phyloP scores from a whole-genome alignment of 1,140 invertebrate species.

The Ips nitidus region DNA sequence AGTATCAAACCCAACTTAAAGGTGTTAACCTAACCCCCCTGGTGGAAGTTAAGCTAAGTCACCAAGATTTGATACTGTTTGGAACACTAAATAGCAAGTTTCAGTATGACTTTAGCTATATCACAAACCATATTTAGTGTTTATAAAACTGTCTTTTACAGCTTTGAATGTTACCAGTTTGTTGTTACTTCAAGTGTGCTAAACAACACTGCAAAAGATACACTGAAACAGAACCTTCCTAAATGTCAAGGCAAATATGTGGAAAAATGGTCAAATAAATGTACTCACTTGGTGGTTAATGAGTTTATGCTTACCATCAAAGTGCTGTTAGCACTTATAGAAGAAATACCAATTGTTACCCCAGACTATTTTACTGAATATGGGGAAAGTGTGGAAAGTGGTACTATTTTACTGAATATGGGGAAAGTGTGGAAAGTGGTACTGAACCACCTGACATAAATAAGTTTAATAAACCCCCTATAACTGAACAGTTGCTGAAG shows the following conservation, averaged over 20 bases:
- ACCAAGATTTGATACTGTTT: conserved; percentile 57
- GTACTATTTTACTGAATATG: conserved; percentile 62
- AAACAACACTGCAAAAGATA: conserved; percentile 49
- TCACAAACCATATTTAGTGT: neutral
- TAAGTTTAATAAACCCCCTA: conserved; percentile 35
- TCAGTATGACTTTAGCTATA: conserved; percentile 24
- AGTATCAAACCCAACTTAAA: conserved; percentile 59
- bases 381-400: conserved; percentile 53
- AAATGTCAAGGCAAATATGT: conserved; percentile 54
- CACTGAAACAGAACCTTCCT: conserved; percentile 48
- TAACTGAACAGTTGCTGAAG: conserved; percentile 37
- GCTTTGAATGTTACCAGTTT: conserved; percentile 39
- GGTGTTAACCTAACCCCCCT: conserved; percentile 44
- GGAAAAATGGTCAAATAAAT: conserved; percentile 55
- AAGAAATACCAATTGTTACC: conserved; percentile 64
- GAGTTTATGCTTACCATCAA: conserved; percentile 68
- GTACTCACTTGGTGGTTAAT: conserved; percentile 67
- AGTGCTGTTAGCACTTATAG: conserved; percentile 66
- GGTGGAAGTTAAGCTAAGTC: conserved; percentile 47
- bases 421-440: conserved; percentile 51
- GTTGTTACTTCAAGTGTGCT: conserved; percentile 55
- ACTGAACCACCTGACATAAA: conserved; percentile 28
- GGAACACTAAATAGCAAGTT: conserved; percentile 54
- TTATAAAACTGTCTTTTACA: conserved; percentile 15
- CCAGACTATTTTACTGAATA: conserved; percentile 62